Conservation (phyloP, 2,888 invertebrate genomes). For the Lasioglossum marginatum region DNA sequence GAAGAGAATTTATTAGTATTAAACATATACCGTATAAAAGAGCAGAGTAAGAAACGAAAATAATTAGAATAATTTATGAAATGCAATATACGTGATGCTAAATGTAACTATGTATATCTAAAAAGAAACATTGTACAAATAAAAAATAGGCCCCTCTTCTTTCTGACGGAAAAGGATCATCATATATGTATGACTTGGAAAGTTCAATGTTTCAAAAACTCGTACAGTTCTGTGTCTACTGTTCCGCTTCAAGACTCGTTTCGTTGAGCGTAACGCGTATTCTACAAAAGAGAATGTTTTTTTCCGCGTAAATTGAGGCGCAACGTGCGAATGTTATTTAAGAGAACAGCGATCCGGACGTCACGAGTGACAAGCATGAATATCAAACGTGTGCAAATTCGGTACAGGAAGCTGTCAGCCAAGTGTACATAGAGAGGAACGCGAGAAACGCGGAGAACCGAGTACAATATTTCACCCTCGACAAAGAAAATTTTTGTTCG, state of each 20-base stretch:
- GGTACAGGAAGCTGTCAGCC: constrained; percentile 49
- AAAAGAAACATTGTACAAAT: not conserved
- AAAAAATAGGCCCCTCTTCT: not conserved
- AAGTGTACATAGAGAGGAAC: constrained; percentile 7
- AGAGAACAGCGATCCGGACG: constrained; percentile 28
- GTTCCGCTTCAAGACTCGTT: not conserved
- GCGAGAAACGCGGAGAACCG: constrained; percentile 26
- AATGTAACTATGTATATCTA: no score
- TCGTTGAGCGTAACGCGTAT: not conserved
- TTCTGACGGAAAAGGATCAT: not conserved
- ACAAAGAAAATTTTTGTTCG: constrained; percentile 24
- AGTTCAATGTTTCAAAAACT: not conserved
- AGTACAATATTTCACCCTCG: constrained; percentile 38
- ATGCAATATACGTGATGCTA: no score
- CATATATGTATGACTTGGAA: not conserved
- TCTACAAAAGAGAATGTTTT: not conserved
- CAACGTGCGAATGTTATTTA: constrained; percentile 37
- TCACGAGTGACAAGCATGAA: constrained; percentile 46
- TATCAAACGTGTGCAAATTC: constrained; percentile 63
- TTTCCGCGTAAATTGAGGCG: not conserved
- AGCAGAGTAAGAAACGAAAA: no score
- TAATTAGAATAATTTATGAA: no score
- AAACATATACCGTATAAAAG: no score
- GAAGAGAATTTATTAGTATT: no score
- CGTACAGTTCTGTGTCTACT: not conserved